Percentiles rank a stretch among this genome's conserved stretches.
Evolutionary conservation across 2,797 vertebrate genomes (phyloP).

Genomic region (Brotula barbata): DNA sequence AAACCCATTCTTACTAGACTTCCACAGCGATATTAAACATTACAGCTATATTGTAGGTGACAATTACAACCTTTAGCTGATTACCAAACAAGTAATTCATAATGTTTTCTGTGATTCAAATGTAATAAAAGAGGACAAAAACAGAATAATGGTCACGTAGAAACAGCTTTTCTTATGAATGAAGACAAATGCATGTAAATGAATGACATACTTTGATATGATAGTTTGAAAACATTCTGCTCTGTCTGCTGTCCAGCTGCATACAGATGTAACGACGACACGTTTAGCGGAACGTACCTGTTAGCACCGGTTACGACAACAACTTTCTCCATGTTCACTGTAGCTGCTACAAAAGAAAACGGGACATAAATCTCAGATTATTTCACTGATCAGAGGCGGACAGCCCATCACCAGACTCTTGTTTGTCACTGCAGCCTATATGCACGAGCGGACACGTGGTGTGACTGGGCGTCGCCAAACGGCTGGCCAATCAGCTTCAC

Average conservation of each 20-base stretch:
- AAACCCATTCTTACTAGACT: too few species aligned
- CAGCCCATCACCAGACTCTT: slow-evolving; percentile 50
- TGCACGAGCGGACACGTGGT: slow-evolving; percentile 46
- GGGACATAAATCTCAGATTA: fast-evolving
- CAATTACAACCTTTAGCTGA: too few species aligned
- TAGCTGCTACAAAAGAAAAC: not conserved
- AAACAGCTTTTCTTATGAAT: too few species aligned
- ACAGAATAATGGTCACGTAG: too few species aligned
- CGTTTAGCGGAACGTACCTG: slow-evolving; percentile 73
- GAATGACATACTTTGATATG: too few species aligned
- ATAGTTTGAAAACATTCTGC: too few species aligned
- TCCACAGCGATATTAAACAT: too few species aligned
- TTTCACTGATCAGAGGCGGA: not conserved
- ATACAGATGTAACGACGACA: not conserved
- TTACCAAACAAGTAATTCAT: too few species aligned
- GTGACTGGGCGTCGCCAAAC: slow-evolving; percentile 65
- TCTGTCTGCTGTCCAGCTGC: not conserved
- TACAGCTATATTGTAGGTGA: too few species aligned
- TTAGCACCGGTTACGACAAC: slow-evolving; percentile 89
- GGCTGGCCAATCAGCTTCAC: slow-evolving; percentile 62
- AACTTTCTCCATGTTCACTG: slow-evolving; percentile 73
- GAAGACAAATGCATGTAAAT: too few species aligned
- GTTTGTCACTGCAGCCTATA: slow-evolving; percentile 31
- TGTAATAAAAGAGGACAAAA: too few species aligned
- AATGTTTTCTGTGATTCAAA: too few species aligned